Evolutionary conservation across 2,888 invertebrate genomes (phyloP).

Genomic region (Gonocerus acuteangulatus): DNA sequence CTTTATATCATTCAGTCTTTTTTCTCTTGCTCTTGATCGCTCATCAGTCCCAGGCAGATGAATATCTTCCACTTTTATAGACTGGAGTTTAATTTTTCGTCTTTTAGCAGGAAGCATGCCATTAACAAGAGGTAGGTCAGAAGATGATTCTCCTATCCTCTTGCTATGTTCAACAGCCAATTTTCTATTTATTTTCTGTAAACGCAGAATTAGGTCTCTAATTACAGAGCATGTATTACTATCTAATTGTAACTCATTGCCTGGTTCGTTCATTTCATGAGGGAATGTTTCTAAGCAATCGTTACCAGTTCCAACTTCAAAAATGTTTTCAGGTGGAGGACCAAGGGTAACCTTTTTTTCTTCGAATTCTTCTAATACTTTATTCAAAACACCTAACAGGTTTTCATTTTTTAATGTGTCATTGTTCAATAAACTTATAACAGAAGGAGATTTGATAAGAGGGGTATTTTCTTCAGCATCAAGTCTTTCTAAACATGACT

Average conservation of each 20-base stretch:
- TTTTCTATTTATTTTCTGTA: not conserved
- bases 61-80: conserved; percentile 9
- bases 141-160: not conserved
- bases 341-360: conserved; percentile 3
- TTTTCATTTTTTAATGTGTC: conserved; percentile 4
- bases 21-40: conserved; percentile 10
- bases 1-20: conserved; percentile 19
- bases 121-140: not conserved
- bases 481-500: conserved; percentile 10
- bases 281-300: too few species aligned
- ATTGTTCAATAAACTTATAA: not conserved
- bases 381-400: conserved; percentile 5
- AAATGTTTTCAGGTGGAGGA: not conserved
- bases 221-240: not conserved
- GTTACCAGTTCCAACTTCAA: not conserved
- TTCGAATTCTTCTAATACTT: conserved; percentile 3
- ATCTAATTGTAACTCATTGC: not conserved
- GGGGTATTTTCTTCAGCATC: not conserved
- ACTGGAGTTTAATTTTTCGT: conserved; percentile 15
- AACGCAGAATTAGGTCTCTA: not conserved
- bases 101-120: conserved; percentile 7
- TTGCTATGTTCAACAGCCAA: not conserved
- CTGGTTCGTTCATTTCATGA: not conserved
- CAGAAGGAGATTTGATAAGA: not conserved
- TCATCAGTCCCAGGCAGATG: conserved; percentile 5